phyloP scores from a whole-genome alignment of 2,888 invertebrate species.

The Seladonia tumulorum region DNA sequence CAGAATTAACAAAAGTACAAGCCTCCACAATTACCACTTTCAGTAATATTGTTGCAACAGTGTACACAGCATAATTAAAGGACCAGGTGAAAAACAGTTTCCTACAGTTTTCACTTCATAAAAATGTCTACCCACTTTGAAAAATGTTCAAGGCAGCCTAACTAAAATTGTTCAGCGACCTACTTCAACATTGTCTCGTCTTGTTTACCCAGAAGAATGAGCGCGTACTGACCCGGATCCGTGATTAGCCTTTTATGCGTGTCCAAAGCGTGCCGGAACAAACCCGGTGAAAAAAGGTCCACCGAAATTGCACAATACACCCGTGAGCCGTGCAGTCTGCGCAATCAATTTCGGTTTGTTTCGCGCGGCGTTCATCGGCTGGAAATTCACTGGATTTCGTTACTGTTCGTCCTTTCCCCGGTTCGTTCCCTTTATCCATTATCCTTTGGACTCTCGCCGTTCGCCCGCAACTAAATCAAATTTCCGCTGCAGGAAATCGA shows the following conservation, averaged over 20 bases:
- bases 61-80: not conserved
- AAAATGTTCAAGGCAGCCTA: not conserved
- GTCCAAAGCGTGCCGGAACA: not conserved
- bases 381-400: slow-evolving; percentile 14
- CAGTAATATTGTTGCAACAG: not conserved
- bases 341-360: slow-evolving; percentile 34
- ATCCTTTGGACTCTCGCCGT: not conserved
- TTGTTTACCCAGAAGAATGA: not conserved
- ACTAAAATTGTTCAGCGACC: not conserved
- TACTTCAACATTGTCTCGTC: not conserved
- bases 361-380: slow-evolving; percentile 15
- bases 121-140: too few species aligned
- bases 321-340: not conserved
- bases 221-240: not conserved
- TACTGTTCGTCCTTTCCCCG: not conserved
- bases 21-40: not conserved
- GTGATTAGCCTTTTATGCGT: not conserved
- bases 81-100: not conserved
- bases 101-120: not conserved
- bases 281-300: not conserved
- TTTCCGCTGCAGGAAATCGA: not conserved
- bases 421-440: not conserved
- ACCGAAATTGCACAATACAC: not conserved
- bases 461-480: not conserved
- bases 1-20: not conserved